Evolutionary conservation across 2,113 vertebrate genomes (phyloP).

Genomic region (Vireo altiloquus): DNA sequence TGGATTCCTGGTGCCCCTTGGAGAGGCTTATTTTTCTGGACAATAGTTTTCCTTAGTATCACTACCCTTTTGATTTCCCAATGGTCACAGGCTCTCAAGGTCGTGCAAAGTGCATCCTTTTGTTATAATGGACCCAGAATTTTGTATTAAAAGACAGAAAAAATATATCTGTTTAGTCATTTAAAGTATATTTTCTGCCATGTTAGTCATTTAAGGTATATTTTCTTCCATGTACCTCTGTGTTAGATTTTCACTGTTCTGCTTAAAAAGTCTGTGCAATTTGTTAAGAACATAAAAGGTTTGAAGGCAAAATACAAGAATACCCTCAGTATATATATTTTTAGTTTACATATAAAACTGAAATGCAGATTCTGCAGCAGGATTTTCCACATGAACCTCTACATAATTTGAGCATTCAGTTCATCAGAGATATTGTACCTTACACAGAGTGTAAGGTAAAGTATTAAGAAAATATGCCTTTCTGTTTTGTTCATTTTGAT

Average conservation of each 20-base stretch:
- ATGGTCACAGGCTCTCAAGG: slow-evolving; percentile 70
- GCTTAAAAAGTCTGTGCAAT: not conserved
- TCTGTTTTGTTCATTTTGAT: not conserved
- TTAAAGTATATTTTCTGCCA: slow-evolving; percentile 13
- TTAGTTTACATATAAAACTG: not conserved
- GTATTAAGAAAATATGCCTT: not conserved
- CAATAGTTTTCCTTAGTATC: slow-evolving; percentile 76
- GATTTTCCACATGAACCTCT: not conserved
- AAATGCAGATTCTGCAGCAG: not conserved
- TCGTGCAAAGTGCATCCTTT: slow-evolving; percentile 76
- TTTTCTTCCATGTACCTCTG: not conserved
- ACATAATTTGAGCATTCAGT: not conserved
- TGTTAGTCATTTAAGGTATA: slow-evolving; percentile 1
- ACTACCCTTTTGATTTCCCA: slow-evolving; percentile 74
- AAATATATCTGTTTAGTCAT: not conserved
- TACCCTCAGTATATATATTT: not conserved
- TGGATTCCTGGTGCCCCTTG: slow-evolving; percentile 73
- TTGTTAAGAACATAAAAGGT: not conserved
- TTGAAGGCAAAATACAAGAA: not conserved
- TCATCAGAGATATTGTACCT: not conserved
- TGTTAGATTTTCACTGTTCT: not conserved
- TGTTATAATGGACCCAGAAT: slow-evolving; percentile 64
- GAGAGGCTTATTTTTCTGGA: slow-evolving; percentile 76
- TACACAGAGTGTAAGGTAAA: not conserved
- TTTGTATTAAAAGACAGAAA: slow-evolving; percentile 47